phyloP scores from a whole-genome alignment of 2,113 vertebrate genomes.

The Aspiorhynchus laticeps region DNA sequence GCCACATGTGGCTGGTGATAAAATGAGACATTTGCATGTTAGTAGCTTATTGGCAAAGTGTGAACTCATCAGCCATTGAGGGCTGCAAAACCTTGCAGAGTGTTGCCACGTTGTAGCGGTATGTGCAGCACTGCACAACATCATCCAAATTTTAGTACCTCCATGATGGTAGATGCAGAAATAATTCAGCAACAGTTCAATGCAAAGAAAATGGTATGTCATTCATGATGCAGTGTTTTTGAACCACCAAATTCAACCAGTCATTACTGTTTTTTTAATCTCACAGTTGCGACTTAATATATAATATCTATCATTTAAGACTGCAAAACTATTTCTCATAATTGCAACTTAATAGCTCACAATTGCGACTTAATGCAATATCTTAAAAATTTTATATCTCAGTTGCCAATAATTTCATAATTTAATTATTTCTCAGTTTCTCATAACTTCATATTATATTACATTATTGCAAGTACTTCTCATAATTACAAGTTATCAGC shows the following conservation, averaged over 20 bases:
- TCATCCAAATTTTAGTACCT: not conserved
- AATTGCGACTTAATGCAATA: not conserved
- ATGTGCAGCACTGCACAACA: not conserved
- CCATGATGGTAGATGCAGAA: not conserved
- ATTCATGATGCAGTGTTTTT: not conserved
- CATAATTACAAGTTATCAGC: not conserved
- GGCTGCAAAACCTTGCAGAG: not conserved
- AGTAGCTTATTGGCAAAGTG: not conserved
- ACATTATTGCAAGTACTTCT: not conserved
- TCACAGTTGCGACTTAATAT: not conserved
- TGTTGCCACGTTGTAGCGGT: not conserved
- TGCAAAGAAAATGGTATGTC: not conserved
- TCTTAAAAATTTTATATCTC: not conserved
- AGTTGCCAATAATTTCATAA: not conserved
- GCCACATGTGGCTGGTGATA: slow-evolving; percentile 35
- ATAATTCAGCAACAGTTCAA: not conserved
- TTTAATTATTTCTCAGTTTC: too few species aligned
- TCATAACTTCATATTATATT: too few species aligned
- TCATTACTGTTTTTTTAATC: not conserved
- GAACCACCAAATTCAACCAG: not conserved
- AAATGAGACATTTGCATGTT: slow-evolving; percentile 39
- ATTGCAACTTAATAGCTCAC: not conserved
- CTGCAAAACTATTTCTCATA: too few species aligned
- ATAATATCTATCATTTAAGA: not conserved
- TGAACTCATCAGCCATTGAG: slow-evolving; percentile 16